phyloP scores from a whole-genome alignment of 2,797 vertebrate genomes.

The Myoxocephalus aenaeus region DNA sequence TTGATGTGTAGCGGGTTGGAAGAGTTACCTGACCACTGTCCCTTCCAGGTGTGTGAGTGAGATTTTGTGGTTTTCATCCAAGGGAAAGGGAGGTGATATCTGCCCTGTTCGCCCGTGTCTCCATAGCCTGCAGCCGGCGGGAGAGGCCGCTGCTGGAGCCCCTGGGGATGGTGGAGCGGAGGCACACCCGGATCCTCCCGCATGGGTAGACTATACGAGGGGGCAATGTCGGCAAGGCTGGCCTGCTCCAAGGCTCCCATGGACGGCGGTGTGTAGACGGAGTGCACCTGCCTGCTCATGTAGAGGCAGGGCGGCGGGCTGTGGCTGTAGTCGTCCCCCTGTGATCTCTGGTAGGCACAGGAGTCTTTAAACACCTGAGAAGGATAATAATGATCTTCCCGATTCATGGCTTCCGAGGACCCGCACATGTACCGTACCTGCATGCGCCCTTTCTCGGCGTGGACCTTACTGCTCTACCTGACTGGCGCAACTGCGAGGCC shows the following conservation, averaged over 20 bases:
- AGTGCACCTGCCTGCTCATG: slow-evolving; percentile 90
- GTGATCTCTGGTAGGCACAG: slow-evolving; percentile 91
- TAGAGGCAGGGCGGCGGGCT: slow-evolving; percentile 96
- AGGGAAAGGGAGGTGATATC: slow-evolving; percentile 92
- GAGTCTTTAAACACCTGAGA: slow-evolving; percentile 94
- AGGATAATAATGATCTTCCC: slow-evolving; percentile 92
- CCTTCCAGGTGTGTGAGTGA: slow-evolving; percentile 93
- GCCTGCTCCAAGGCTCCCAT: slow-evolving; percentile 89
- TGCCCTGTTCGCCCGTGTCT: slow-evolving; percentile 84
- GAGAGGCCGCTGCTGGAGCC: slow-evolving; percentile 82
- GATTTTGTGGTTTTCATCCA: slow-evolving; percentile 99
- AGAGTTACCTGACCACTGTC: slow-evolving; percentile 94
- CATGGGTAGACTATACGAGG: slow-evolving; percentile 89
- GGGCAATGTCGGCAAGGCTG: slow-evolving; percentile 88
- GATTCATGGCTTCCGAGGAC: slow-evolving; percentile 89
- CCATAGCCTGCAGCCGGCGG: slow-evolving; percentile 84
- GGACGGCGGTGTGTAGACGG: slow-evolving; percentile 84
- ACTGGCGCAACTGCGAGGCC: slow-evolving; percentile 77
- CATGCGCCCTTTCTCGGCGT: slow-evolving; percentile 54
- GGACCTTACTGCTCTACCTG: slow-evolving; percentile 75
- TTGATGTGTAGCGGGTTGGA: not conserved
- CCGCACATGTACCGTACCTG: slow-evolving; percentile 66
- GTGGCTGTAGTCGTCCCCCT: slow-evolving; percentile 90
- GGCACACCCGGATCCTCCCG: slow-evolving; percentile 88
- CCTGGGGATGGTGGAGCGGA: slow-evolving; percentile 87